Evolutionary conservation across 1,140 invertebrate species (phyloP).

Genomic region (Caenorhabditis elegans): WBcel235 BX284604.4:5785501-5786000

Average conservation of each 20-base stretch:
- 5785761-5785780: neutral
- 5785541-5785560: constrained; percentile 14
- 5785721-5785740: neutral
- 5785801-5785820: neutral
- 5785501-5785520: neutral
- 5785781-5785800: constrained; percentile 24
- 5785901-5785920: too few species aligned
- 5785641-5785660: neutral
- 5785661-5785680: neutral
- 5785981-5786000: too few species aligned
- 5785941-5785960: too few species aligned
- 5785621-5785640: neutral
- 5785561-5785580: neutral
- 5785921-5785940: too few species aligned
- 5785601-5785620: neutral
- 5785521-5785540: neutral
- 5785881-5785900: too few species aligned
- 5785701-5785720: constrained; percentile 11
- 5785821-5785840: neutral
- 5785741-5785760: neutral
- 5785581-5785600: constrained; percentile 3
- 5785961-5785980: too few species aligned
- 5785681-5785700: neutral
- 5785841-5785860: too few species aligned
- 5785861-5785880: too few species aligned